Base-by-base conservation (phyloP, 2,888 invertebrate species). In the Plutella xylostella region DNA sequence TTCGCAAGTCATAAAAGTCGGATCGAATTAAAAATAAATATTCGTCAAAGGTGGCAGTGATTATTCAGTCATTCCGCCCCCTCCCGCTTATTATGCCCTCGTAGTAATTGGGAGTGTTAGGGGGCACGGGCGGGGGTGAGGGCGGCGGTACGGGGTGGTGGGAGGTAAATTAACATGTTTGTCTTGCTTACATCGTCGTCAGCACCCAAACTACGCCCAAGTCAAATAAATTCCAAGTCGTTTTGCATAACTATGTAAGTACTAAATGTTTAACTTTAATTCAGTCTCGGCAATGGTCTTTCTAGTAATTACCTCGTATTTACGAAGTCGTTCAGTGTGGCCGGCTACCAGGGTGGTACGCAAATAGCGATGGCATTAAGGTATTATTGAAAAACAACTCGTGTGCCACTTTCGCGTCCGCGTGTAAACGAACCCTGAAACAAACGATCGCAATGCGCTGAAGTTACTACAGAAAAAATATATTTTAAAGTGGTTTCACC, bases 121-220 rank as follows among this genome's bases (percentile, higher is more conserved):
- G 40, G 38, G 49, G 34, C 41, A 41, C 22, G 47, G 47, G 41
- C 43, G 33, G 44, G 22, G 15, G 12, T 19, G 33, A 33, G 33
- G 5, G 34, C 40, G 6, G 33, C 17, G 31, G 15, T 2, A 11
- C 53, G 47, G 43, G 54, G 47, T 49, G 43, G 49, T 59, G 58
- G 65, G 71, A 66, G 66, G 70, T 65, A 77, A 78, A 80, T 82
- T 79, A 79, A 74, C 79, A 75, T 82, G 80, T 82, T 82, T 82
- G 80, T 77, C 75, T 82, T 80, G 70, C 76, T 76, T 77, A 77
- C 78, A 72, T 75, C 79, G 77, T 71, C 74, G 72, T 72, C 65
- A 68, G 72, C 70, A 70, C 68, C 68, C 65, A 73, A 82, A 82
- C 80, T 79, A 77, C 73, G 72, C 63, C 69, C 65, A 80, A 82